Evolutionary conservation across 2,113 vertebrate species (phyloP).

Genomic region (Gasterosteus aculeatus): DNA sequence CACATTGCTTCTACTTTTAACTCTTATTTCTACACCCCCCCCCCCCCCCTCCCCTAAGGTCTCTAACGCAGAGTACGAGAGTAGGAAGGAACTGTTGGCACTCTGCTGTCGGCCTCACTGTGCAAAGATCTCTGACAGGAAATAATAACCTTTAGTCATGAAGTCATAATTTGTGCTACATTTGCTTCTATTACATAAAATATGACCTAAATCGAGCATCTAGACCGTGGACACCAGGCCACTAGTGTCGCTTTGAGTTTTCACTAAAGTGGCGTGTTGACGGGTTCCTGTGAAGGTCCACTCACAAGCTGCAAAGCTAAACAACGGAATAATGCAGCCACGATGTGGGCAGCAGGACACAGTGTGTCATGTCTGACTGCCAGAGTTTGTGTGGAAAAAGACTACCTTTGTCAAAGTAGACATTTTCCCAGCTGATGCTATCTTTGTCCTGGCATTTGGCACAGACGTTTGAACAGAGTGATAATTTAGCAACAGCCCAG

Average conservation of each 20-base stretch:
- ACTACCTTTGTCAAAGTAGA: neutral
- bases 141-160: neutral
- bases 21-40: constrained; percentile 21
- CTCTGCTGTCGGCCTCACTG: neutral
- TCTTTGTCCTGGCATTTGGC: neutral
- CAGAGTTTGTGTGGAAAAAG: too few relatives aligned
- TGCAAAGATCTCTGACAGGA: neutral
- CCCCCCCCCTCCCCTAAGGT: too few relatives aligned
- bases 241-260: constrained; percentile 32
- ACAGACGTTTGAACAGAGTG: neutral
- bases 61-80: too few relatives aligned
- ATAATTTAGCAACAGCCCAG: constrained; percentile 17
- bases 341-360: neutral
- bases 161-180: constrained; percentile 36
- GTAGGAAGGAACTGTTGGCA: too few relatives aligned
- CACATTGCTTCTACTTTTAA: constrained; percentile 19
- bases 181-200: constrained; percentile 47
- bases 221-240: neutral
- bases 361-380: neutral
- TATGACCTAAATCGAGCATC: constrained; percentile 44
- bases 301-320: constrained; percentile 1
- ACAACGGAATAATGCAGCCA: neutral
- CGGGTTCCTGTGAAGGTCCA: constrained; percentile 9
- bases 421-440: neutral
- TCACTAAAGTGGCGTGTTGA: constrained; percentile 46